Base-by-base conservation (phyloP, 1,140 invertebrate genomes). In the Dendroctonus ponderosae region DNA sequence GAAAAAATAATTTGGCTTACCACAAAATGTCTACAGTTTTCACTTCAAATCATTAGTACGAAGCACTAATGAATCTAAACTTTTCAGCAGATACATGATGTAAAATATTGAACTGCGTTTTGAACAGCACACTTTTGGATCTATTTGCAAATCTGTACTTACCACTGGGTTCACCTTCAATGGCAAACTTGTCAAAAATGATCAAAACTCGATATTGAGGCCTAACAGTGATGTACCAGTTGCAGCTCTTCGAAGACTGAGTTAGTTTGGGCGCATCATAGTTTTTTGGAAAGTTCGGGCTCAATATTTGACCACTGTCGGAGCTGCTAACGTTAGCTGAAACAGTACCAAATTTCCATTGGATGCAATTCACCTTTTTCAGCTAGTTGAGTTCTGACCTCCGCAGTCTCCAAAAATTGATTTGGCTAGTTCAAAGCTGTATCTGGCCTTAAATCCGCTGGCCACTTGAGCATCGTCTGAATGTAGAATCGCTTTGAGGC, bases 351-450 rank as follows among this genome's bases (percentile, higher is more conserved):
- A 12, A 40, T 42, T 14, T 44, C 46, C 46, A 26, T 26, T 26
- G 26, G 26, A 26, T 26, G 26, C 26, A 26, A 52, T 48, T 50
- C 9, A 6, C 39, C 3, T 41, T 62, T 12, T 58, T 4, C 2
- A 9, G 3, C 3, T 56, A 56, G 12, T 50, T 37, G 9, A 6
- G 26, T 7, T 6, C 49, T 67, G 42, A 72, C 89, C 87, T 71
- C 94, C 94, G 79, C 94, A 97, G 80, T 96, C 93, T 81, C 92
- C 91, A 76, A 92, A 93, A 75, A 93, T 89, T 7, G 91, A 89
- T 77, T 93, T 92, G 49, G 91, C 90, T 41, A 86, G 84, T 80
- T 94, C 91, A 78, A 96, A 97, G 67, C 89, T 87, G 76, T 97
- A 97, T 6, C 71, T 61, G 3, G 92, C 93, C 75, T 92, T 93